Conservation (phyloP, 2,888 invertebrate species). For the Siphlonurus alternatus region DNA sequence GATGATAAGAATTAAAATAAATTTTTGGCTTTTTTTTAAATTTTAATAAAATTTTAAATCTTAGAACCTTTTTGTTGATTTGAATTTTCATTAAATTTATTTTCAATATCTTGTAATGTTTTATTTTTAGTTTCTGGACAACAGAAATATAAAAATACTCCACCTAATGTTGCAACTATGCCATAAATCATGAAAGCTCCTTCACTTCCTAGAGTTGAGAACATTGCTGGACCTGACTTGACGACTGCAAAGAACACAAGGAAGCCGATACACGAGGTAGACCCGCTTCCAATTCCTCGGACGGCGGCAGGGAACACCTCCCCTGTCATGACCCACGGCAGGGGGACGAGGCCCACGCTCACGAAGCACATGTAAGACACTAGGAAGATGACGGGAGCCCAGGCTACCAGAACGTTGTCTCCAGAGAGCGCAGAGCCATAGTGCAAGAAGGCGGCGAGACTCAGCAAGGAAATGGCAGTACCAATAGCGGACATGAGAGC, state of each 20-base stretch:
- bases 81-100: conserved; percentile 1
- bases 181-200: conserved; percentile 48
- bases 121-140: conserved; percentile 54
- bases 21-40: no score
- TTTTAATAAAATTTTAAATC: no score
- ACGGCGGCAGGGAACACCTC: conserved; percentile 44
- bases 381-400: conserved; percentile 34
- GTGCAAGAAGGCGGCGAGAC: conserved; percentile 33
- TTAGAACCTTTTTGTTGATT: neutral
- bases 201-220: conserved; percentile 35
- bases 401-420: conserved; percentile 16
- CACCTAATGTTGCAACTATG: conserved; percentile 36
- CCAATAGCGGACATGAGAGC: conserved; percentile 44
- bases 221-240: conserved; percentile 45
- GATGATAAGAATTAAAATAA: no score
- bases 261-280: conserved; percentile 46
- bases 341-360: conserved; percentile 41
- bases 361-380: conserved; percentile 40
- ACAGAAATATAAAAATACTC: conserved; percentile 36
- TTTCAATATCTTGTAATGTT: conserved; percentile 49
- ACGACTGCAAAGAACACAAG: conserved; percentile 45
- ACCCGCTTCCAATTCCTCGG: conserved; percentile 47
- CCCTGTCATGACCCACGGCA: conserved; percentile 60
- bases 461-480: conserved; percentile 40
- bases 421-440: conserved; percentile 25